These are phyloP conservation scores for Neoascia interrupta DNA, from an alignment of 2,888 invertebrate genomes.

Conservation along the genomic window DNA sequence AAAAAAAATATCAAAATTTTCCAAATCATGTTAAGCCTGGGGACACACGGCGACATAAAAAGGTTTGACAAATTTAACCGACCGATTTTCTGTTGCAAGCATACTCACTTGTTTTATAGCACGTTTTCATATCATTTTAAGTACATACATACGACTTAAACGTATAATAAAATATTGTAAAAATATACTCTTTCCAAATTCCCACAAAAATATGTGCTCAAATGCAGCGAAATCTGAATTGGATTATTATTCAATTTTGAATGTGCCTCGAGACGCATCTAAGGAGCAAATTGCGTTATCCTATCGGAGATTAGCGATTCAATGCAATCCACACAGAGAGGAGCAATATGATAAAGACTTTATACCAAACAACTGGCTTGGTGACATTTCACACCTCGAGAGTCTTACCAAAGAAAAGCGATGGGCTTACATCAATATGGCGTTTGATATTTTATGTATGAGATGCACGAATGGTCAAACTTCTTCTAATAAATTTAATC, in stretches of 20 bases:
- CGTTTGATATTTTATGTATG: slow-evolving; percentile 86
- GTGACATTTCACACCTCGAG: slow-evolving; percentile 72
- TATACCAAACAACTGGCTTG: slow-evolving; percentile 76
- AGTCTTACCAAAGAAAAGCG: slow-evolving; percentile 72
- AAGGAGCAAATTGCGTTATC: slow-evolving; percentile 87
- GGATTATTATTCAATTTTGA: slow-evolving; percentile 89
- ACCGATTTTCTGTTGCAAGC: no score
- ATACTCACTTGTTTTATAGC: no score
- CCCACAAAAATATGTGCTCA: slow-evolving; percentile 22
- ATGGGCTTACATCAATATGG: slow-evolving; percentile 83
- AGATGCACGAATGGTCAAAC: not conserved
- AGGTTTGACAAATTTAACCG: no score
- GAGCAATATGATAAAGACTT: slow-evolving; percentile 81
- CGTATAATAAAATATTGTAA: no score
- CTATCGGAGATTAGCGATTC: slow-evolving; percentile 81
- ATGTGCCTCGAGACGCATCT: slow-evolving; percentile 83
- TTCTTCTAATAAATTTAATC: not conserved
- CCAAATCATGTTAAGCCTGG: no score
- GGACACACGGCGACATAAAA: no score
- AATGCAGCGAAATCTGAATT: slow-evolving; percentile 75
- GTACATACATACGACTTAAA: no score
- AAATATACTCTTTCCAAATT: no score
- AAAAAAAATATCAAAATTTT: no score
- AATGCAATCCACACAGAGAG: slow-evolving; percentile 80
- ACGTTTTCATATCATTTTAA: no score